Percentiles rank a stretch among this genome's conserved stretches.
phyloP scores from a whole-genome alignment of 2,888 invertebrate species.

The Isotomurus palustris region DNA sequence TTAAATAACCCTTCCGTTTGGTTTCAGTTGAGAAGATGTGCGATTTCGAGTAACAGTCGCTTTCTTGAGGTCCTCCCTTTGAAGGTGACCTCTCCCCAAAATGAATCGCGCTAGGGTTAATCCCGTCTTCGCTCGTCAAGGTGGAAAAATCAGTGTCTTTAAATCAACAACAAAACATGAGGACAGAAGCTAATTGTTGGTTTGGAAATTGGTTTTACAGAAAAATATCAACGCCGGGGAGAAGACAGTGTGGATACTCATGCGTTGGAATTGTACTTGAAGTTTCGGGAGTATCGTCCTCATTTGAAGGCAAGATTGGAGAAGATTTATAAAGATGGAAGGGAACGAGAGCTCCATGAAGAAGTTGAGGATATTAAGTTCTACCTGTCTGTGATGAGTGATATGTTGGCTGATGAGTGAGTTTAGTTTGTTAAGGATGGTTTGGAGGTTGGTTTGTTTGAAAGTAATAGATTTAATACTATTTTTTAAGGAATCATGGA shows the following conservation, averaged over 20 bases:
- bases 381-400: constrained; percentile 38
- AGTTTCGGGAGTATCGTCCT: constrained; percentile 35
- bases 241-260: no score
- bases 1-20: no score
- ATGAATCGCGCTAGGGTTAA: no score
- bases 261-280: constrained; percentile 33
- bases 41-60: no score
- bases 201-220: not conserved
- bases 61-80: no score
- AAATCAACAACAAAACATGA: no score
- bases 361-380: constrained; percentile 39
- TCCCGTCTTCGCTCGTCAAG: no score
- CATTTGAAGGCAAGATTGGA: constrained; percentile 34
- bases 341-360: constrained; percentile 27
- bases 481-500: constrained; percentile 33
- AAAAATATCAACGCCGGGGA: not conserved
- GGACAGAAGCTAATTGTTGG: not conserved
- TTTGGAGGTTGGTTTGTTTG: not conserved
- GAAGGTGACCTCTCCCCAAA: no score
- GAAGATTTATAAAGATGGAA: constrained; percentile 23
- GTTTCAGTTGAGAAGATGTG: no score
- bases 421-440: constrained; percentile 1
- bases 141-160: no score
- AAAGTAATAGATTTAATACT: not conserved
- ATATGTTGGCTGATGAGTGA: constrained; percentile 42